Evolutionary conservation across 2,888 invertebrate species (phyloP).

Genomic region (Zhuqinia jingwanae): DNA sequence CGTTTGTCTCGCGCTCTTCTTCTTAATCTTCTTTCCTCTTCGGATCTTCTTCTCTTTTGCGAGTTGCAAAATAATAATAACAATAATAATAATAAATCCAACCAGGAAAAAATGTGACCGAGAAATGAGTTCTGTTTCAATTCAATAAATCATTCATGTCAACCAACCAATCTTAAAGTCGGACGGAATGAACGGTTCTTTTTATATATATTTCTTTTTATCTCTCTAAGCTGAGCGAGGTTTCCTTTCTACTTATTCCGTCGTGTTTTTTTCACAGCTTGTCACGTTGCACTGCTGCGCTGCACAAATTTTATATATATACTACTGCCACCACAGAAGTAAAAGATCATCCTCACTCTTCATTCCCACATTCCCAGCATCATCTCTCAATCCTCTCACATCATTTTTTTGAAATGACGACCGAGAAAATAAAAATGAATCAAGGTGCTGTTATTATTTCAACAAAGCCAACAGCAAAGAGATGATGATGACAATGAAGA

Average conservation of each 20-base stretch:
- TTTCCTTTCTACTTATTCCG: not conserved
- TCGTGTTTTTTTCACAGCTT: not conserved
- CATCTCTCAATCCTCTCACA: too few relatives aligned
- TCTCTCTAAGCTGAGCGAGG: too few relatives aligned
- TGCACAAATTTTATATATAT: not conserved
- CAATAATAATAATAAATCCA: conserved; percentile 18
- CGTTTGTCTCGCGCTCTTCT: not conserved
- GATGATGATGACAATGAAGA: not conserved
- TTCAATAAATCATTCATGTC: conserved; percentile 4
- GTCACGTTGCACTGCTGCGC: not conserved
- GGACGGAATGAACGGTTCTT: conserved; percentile 34
- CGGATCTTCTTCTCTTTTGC: not conserved
- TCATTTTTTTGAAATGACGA: conserved; percentile 27
- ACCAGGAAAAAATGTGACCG: conserved; percentile 30
- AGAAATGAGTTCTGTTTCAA: conserved; percentile 20
- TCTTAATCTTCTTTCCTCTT: not conserved
- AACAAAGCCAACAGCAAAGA: not conserved
- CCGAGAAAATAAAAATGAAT: conserved; percentile 30
- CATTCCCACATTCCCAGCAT: too few relatives aligned
- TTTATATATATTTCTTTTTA: too few relatives aligned
- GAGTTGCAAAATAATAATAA: not conserved
- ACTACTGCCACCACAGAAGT: not conserved
- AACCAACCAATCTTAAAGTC: conserved; percentile 12
- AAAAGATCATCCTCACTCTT: conserved; percentile 7
- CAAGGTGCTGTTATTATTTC: conserved; percentile 26